Conservation (phyloP, 2,888 invertebrate genomes). For the Iselma pallidipennis region DNA sequence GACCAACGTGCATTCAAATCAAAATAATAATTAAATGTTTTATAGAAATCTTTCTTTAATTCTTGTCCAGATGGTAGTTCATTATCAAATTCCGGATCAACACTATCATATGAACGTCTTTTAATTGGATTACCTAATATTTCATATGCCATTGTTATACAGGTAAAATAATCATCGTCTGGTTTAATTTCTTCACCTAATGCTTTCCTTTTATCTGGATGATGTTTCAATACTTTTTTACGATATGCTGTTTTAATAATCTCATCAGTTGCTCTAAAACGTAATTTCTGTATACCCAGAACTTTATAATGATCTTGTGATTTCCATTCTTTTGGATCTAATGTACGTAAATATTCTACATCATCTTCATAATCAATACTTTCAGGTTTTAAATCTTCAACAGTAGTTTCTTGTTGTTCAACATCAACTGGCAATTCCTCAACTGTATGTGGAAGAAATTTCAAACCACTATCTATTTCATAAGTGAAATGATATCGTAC, state of each 20-base stretch:
- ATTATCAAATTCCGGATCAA: slow-evolving; percentile 95
- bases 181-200: slow-evolving; percentile 84
- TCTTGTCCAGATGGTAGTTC: slow-evolving; percentile 75
- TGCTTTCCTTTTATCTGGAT: slow-evolving; percentile 96
- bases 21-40: slow-evolving; percentile 69
- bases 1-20: slow-evolving; percentile 89
- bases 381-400: slow-evolving; percentile 46
- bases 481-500: slow-evolving; percentile 51
- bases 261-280: slow-evolving; percentile 87
- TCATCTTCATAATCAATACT: slow-evolving; percentile 69
- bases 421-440: slow-evolving; percentile 39
- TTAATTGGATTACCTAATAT: slow-evolving; percentile 79
- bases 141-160: slow-evolving; percentile 98
- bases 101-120: slow-evolving; percentile 92
- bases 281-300: slow-evolving; percentile 80
- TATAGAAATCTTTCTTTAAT: slow-evolving; percentile 80
- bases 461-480: slow-evolving; percentile 43
- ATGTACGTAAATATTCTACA: slow-evolving; percentile 78
- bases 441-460: slow-evolving; percentile 49
- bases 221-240: slow-evolving; percentile 89
- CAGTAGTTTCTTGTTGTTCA: slow-evolving; percentile 43
- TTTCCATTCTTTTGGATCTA: slow-evolving; percentile 98
- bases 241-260: slow-evolving; percentile 94
- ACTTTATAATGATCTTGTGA: slow-evolving; percentile 98
- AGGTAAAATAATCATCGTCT: slow-evolving; percentile 97